Conservation (phyloP, 2,888 invertebrate genomes). For the Andrena haemorrhoa region DNA sequence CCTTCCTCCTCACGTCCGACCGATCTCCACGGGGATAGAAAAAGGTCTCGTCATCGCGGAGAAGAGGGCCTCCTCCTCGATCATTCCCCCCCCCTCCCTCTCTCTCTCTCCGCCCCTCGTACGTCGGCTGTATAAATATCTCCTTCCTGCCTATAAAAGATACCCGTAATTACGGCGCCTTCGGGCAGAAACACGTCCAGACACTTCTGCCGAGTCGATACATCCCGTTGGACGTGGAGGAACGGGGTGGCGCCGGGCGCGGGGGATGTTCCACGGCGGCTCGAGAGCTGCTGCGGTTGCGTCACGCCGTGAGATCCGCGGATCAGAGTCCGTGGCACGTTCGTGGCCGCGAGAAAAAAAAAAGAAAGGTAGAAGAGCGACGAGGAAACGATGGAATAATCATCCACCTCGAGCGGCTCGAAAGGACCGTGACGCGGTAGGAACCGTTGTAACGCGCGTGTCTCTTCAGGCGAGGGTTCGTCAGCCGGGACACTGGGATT, state of each 20-base stretch:
- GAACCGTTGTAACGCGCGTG: slow-evolving; percentile 37
- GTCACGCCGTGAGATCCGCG: slow-evolving; percentile 67
- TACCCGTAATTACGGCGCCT: slow-evolving; percentile 82
- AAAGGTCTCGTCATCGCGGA: slow-evolving; percentile 79
- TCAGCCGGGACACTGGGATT: slow-evolving; percentile 8
- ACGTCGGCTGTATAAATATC: slow-evolving; percentile 84
- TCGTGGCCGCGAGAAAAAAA: slow-evolving; percentile 27
- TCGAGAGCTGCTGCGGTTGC: slow-evolving; percentile 60
- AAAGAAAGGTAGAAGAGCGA: slow-evolving; percentile 8
- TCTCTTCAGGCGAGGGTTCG: not conserved
- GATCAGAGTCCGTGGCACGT: slow-evolving; percentile 68
- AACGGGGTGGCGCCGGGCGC: slow-evolving; percentile 19
- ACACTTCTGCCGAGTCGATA: slow-evolving; percentile 64
- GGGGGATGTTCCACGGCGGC: slow-evolving; percentile 50
- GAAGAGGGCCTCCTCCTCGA: slow-evolving; percentile 82
- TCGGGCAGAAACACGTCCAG: slow-evolving; percentile 77
- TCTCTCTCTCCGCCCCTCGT: slow-evolving; percentile 35
- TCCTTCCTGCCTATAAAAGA: slow-evolving; percentile 82
- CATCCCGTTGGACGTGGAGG: slow-evolving; percentile 22
- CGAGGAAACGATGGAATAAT: slow-evolving; percentile 50
- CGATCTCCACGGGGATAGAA: slow-evolving; percentile 59
- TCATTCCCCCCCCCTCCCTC: slow-evolving; percentile 50
- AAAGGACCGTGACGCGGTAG: slow-evolving; percentile 65
- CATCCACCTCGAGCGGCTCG: slow-evolving; percentile 44
- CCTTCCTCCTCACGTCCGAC: not conserved